A percentile compares a stretch with the other conserved stretches of the same genome.
phyloP scores from a whole-genome alignment of 2,888 invertebrate species.

The Andrena minutula region DNA sequence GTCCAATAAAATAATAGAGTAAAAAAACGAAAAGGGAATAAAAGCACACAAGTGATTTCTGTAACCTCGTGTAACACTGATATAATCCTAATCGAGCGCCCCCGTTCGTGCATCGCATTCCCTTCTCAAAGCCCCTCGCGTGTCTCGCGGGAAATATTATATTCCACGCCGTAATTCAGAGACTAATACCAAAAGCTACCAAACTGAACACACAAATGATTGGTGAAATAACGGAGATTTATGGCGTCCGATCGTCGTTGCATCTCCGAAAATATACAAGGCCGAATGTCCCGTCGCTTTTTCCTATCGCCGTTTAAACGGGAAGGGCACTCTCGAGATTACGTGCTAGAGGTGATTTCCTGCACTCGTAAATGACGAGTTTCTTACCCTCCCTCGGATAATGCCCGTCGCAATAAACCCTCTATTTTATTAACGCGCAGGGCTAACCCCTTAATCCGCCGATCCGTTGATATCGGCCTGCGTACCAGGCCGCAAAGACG shows the following conservation, averaged over 20 bases:
- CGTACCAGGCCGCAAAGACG: constrained; percentile 3
- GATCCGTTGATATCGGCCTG: constrained; percentile 21
- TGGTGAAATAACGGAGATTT: too few relatives aligned
- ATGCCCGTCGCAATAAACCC: constrained; percentile 16
- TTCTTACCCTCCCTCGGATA: constrained; percentile 7
- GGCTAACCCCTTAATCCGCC: neutral
- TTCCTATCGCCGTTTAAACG: neutral
- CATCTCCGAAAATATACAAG: too few relatives aligned
- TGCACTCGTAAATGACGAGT: constrained; percentile 35
- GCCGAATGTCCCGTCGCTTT: neutral
- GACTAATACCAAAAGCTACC: too few relatives aligned
- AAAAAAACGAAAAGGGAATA: neutral
- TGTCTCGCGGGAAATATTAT: too few relatives aligned
- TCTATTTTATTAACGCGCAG: constrained; percentile 12
- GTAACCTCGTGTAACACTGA: too few relatives aligned
- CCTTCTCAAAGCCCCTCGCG: too few relatives aligned
- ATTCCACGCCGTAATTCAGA: too few relatives aligned
- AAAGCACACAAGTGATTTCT: too few relatives aligned
- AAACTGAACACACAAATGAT: too few relatives aligned
- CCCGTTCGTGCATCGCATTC: too few relatives aligned
- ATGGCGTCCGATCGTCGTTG: neutral
- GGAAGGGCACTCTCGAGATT: constrained; percentile 27
- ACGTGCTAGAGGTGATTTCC: constrained; percentile 24
- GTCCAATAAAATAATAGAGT: neutral
- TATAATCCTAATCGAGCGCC: too few relatives aligned